Base-by-base conservation (phyloP, 2,888 invertebrate species). In the Chironomus tentans region DNA sequence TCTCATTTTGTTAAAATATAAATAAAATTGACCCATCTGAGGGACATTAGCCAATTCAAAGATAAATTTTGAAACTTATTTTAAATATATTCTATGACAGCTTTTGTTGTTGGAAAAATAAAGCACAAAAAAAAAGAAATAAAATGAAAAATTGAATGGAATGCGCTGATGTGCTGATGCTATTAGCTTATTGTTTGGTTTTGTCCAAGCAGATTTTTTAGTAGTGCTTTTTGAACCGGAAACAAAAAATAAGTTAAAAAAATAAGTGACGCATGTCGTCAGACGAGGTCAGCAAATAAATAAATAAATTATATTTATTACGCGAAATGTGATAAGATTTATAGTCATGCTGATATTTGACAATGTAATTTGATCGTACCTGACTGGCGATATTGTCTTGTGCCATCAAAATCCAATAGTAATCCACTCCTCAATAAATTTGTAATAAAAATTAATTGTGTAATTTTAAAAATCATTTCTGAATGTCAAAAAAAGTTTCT, bases 191-290 rank as follows among this genome's bases (percentile, higher is more conserved):
- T 56, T 56, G 56, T 56, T 38, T 56, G 56, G 21, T 56, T 56
- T n/a, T 68, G 71, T 73, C 65, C 73, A 73, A 71, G 18, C 65
- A 65, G 21, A 21, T 24, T 38, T 38, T 71, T 73, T 73, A 61
- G 38, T 46, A 62, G 61, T 73, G 72, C 62, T 73, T 62, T 73
- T 28, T 74, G 68, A 74, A 68, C 74, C 74, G 74, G 65, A 74
- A 74, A 65, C 65, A 38, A 65, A 24, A 62, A 62, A 62, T 22
- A 12, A 21, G 12, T 7, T 72, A 22, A 70, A 47, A 61, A 68
- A 74, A 6, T 48, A 74, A 72, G 65, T 47, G 74, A 68, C 74
- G 74, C 74, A 74, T 68, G 22, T 68, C 74, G 73, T 22, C 62
- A 68, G 38, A 28, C 68, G 68, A 68, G 68, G 38, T 68, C 68